A percentile compares a stretch with the other conserved stretches of the same genome.
Evolutionary conservation across 2,888 invertebrate species (phyloP).

Genomic region (Salticus scenicus): DNA sequence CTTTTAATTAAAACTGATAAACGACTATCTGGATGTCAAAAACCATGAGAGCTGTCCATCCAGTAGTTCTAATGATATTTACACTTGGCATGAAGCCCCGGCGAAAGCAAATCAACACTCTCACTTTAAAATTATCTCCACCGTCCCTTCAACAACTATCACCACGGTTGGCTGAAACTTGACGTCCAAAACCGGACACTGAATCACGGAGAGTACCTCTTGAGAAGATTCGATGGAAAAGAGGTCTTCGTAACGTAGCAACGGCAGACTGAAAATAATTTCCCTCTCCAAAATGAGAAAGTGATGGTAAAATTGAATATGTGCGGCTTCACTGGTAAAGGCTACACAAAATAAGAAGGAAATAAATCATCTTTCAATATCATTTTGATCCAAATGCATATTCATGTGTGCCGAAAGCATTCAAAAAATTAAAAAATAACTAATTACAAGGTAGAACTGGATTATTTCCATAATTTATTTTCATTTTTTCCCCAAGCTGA

Average conservation of each 20-base stretch:
- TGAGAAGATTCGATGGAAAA: not conserved
- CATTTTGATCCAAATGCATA: no score
- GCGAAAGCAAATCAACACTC: conserved; percentile 7
- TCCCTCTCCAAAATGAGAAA: not conserved
- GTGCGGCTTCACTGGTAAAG: not conserved
- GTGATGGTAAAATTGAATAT: not conserved
- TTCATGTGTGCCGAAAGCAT: no score
- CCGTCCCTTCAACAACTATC: not conserved
- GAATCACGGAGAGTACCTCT: not conserved
- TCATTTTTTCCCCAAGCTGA: no score
- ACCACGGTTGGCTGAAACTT: not conserved
- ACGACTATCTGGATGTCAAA: no score
- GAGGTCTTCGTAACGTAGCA: not conserved
- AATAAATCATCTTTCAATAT: no score
- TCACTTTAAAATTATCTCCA: conserved; percentile 14
- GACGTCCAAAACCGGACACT: not conserved
- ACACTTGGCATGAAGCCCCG: not conserved
- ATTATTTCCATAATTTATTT: no score
- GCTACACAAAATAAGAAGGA: no score
- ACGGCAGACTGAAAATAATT: not conserved
- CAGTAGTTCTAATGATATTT: not conserved
- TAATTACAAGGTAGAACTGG: no score
- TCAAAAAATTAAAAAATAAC: no score
- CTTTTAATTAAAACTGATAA: no score
- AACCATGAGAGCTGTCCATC: no score